Evolutionary conservation across 2,797 vertebrate species (phyloP).

Genomic region (Leucoraja ocellata): DNA sequence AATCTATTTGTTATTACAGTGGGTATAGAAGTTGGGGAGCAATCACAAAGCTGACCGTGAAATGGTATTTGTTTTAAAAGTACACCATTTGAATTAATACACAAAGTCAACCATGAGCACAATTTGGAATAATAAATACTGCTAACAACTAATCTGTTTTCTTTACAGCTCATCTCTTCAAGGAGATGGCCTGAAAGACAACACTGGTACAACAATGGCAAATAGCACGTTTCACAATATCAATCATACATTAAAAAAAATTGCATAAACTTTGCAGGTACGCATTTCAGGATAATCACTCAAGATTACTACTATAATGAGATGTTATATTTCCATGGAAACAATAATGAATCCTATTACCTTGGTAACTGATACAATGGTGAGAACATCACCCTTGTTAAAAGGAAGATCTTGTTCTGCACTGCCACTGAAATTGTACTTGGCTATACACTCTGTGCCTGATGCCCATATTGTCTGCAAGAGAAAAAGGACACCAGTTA

Average conservation of each 20-base stretch:
- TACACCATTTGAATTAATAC: background rate
- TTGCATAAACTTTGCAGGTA: background rate
- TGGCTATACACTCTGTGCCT: slow-evolving; percentile 94
- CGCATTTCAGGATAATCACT: background rate
- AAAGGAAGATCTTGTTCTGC: slow-evolving; percentile 93
- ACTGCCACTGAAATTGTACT: slow-evolving; percentile 91
- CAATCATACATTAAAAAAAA: too few species aligned
- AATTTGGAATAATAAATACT: background rate
- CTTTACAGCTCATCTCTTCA: background rate
- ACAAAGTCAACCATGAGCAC: background rate
- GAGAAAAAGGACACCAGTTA: background rate
- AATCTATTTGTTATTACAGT: background rate
- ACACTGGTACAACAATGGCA: background rate
- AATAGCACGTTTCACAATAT: too few species aligned
- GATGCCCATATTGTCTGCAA: slow-evolving; percentile 69
- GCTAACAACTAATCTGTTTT: background rate
- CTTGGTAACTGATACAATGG: slow-evolving; percentile 90
- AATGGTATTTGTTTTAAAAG: background rate
- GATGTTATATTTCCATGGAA: background rate
- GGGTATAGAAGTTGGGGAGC: background rate
- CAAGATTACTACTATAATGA: background rate
- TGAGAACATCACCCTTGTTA: slow-evolving; percentile 90
- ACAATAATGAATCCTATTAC: slow-evolving; percentile 51
- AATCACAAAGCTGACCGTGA: background rate
- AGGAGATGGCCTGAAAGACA: background rate